Evolutionary conservation across 2,113 vertebrate genomes (phyloP).

Genomic region (Alethe castanea): DNA sequence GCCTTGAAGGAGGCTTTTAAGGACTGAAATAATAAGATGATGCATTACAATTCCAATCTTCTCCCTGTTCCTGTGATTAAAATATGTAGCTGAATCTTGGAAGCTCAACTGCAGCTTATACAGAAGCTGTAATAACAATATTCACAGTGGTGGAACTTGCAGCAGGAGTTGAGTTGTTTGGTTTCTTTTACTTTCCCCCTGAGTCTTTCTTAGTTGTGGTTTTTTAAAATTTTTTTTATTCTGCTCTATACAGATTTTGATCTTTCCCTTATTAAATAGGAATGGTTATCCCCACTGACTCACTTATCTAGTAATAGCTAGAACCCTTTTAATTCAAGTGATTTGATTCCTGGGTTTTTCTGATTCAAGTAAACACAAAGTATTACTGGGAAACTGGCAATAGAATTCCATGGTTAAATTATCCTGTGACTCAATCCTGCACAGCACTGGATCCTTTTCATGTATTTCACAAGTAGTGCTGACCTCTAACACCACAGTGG

Average conservation of each 20-base stretch:
- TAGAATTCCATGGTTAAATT: constrained; percentile 20
- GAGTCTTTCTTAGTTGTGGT: background rate
- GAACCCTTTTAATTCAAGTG: constrained; percentile 28
- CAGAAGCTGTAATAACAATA: background rate
- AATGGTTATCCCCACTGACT: constrained; percentile 9
- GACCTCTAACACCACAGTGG: constrained; percentile 22
- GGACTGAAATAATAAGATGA: background rate
- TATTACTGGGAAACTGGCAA: background rate
- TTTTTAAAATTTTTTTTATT: background rate
- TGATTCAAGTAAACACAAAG: constrained; percentile 28
- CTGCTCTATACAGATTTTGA: background rate
- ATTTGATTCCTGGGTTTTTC: constrained; percentile 9
- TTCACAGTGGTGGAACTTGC: background rate
- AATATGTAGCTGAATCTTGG: background rate
- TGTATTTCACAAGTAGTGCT: constrained; percentile 4
- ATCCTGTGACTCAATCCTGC: constrained; percentile 20
- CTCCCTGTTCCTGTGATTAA: background rate
- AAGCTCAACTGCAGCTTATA: background rate
- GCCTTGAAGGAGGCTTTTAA: background rate
- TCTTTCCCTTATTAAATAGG: constrained; percentile 9
- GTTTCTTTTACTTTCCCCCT: background rate
- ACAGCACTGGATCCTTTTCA: constrained; percentile 1
- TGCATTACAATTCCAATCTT: background rate
- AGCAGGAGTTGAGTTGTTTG: background rate
- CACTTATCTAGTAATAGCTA: constrained; percentile 25